phyloP scores from a whole-genome alignment of 1,140 invertebrate species.

The Atta cephalotes region DNA sequence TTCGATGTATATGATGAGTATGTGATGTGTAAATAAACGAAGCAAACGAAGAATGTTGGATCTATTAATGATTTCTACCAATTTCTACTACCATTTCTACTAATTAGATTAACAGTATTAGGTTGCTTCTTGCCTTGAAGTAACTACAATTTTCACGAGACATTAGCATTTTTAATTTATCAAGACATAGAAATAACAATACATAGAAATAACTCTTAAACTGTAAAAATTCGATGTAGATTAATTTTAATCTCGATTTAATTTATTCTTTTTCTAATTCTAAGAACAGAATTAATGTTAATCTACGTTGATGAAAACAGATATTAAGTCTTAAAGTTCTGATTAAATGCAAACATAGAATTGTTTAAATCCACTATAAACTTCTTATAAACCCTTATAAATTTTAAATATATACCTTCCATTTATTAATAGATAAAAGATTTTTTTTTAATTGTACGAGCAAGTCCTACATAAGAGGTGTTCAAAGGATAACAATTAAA shows the following conservation, averaged over 20 bases:
- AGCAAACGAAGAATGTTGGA: not conserved
- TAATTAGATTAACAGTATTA: no score
- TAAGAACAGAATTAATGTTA: no score
- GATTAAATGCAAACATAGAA: not conserved
- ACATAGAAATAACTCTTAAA: no score
- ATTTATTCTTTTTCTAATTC: no score
- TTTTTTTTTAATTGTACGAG: not conserved
- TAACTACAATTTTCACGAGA: no score
- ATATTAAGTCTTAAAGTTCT: slow-evolving; percentile 4
- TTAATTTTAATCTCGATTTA: no score
- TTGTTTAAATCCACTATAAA: slow-evolving; percentile 5
- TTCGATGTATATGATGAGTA: not conserved
- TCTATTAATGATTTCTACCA: not conserved
- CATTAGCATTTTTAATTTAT: no score
- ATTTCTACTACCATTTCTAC: no score
- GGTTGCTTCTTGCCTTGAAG: no score
- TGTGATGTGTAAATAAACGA: not conserved
- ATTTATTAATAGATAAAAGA: not conserved
- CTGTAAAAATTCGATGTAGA: no score
- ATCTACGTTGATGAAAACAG: no score
- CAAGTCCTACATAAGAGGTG: not conserved
- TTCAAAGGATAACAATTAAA: not conserved
- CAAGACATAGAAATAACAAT: no score
- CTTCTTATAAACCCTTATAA: not conserved
- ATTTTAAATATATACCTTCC: not conserved